These are phyloP conservation scores for Sphaeramia orbicularis DNA, from an alignment of 2,797 vertebrate species.

Conservation along the genomic window DNA sequence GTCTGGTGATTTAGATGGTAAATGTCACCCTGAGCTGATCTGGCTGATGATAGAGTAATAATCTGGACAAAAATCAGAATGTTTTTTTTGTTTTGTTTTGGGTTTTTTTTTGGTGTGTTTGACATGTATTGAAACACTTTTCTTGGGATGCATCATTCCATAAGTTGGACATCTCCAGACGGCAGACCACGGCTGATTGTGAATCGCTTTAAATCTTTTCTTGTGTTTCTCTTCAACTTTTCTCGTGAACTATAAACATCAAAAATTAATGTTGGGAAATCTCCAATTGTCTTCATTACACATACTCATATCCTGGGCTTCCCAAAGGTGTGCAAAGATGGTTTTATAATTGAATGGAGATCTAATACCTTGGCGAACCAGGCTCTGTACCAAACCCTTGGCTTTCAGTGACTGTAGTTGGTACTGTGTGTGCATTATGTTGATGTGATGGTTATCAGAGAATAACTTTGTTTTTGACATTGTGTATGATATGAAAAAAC, in stretches of 20 bases:
- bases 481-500: constrained; percentile 72
- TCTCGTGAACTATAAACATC: constrained; percentile 29
- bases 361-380: constrained; percentile 28
- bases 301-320: constrained; percentile 28
- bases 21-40: too few species aligned
- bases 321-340: constrained; percentile 30
- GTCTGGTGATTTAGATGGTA: too few species aligned
- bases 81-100: constrained; percentile 1
- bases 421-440: constrained; percentile 75
- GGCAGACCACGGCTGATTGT: constrained; percentile 53
- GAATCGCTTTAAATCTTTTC: constrained; percentile 26
- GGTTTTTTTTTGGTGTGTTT: too few species aligned
- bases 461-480: constrained; percentile 74
- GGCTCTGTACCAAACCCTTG: constrained; percentile 48
- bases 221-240: constrained; percentile 13
- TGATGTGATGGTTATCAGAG: constrained; percentile 79
- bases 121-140: constrained; percentile 8
- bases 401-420: constrained; percentile 76
- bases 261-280: constrained; percentile 7
- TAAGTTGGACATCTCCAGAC: constrained; percentile 7
- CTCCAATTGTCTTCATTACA: constrained; percentile 19
- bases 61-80: not conserved
- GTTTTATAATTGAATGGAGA: constrained; percentile 19
- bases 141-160: constrained; percentile 42
- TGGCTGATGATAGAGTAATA: too few species aligned